These are phyloP conservation scores for Drosophila gaucha DNA, from an alignment of 2,888 invertebrate species.

Conservation along the genomic window DNA sequence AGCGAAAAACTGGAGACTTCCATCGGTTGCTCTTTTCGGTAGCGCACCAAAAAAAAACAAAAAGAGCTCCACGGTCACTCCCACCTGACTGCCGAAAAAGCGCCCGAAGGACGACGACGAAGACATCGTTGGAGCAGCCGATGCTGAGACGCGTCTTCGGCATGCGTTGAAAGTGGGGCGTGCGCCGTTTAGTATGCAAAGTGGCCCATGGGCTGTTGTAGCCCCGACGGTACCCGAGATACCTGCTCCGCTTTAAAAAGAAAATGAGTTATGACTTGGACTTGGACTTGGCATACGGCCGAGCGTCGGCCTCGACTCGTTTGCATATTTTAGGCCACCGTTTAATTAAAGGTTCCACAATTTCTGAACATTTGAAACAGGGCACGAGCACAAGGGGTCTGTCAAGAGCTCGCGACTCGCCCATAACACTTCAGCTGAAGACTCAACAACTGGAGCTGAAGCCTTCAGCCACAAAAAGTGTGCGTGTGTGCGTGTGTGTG, in stretches of 20 bases:
- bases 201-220: constrained; percentile 67
- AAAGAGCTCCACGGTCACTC: constrained; percentile 47
- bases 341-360: constrained; percentile 84
- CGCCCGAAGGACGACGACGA: constrained; percentile 55
- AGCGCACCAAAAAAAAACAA: constrained; percentile 60
- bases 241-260: constrained; percentile 50
- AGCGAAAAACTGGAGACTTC: constrained; percentile 25
- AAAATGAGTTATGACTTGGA: constrained; percentile 84
- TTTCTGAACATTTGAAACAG: constrained; percentile 72
- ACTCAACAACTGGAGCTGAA: constrained; percentile 35
- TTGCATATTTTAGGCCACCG: constrained; percentile 85
- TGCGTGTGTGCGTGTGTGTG: constrained; percentile 2
- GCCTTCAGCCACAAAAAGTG: constrained; percentile 32
- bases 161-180: constrained; percentile 83
- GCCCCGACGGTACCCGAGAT: constrained; percentile 45
- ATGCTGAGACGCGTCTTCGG: constrained; percentile 37
- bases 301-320: constrained; percentile 66
- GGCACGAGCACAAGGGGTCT: constrained; percentile 80
- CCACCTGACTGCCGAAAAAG: constrained; percentile 65
- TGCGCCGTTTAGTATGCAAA: constrained; percentile 83
- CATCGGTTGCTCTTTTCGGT: no score
- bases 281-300: constrained; percentile 51
- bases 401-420: constrained; percentile 73
- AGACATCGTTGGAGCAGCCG: background rate
- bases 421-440: constrained; percentile 57